Evolutionary conservation across 2,113 vertebrate genomes (phyloP).

Genomic region (Triplophysa rosa): DNA sequence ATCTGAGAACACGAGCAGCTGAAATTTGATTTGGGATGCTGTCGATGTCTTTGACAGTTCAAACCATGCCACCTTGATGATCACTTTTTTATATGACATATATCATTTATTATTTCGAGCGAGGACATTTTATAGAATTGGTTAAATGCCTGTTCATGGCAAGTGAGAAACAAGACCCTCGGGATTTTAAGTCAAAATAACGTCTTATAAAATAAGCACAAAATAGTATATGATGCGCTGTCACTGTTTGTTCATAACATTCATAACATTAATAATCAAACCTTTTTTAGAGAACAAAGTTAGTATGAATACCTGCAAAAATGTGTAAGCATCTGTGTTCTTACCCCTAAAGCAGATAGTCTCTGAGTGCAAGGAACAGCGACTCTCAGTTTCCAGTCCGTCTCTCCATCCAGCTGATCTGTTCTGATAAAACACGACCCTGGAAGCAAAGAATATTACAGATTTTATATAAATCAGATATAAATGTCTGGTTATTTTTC

Average conservation of each 20-base stretch:
- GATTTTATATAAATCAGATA: background rate
- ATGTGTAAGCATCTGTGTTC: slow-evolving; percentile 33
- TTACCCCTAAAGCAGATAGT: slow-evolving; percentile 89
- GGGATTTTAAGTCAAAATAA: no score
- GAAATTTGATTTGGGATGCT: slow-evolving; percentile 14
- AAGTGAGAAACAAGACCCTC: no score
- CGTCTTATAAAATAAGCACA: no score
- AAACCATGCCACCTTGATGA: background rate
- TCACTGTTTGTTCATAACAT: no score
- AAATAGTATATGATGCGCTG: no score
- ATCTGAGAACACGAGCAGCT: slow-evolving; percentile 36
- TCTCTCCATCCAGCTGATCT: slow-evolving; percentile 96
- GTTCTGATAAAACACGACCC: slow-evolving; percentile 94
- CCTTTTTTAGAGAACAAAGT: no score
- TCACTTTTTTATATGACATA: no score
- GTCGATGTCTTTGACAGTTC: slow-evolving; percentile 24
- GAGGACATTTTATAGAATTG: background rate
- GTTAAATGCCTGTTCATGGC: background rate
- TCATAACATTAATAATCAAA: no score
- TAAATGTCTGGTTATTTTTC: no score
- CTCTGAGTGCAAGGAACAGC: slow-evolving; percentile 92
- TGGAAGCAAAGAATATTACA: slow-evolving; percentile 62
- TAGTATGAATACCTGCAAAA: no score
- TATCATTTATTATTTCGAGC: no score
- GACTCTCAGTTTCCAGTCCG: slow-evolving; percentile 97